phyloP scores from a whole-genome alignment of 2,113 vertebrate species.

The Macheiramphus alcinus region DNA sequence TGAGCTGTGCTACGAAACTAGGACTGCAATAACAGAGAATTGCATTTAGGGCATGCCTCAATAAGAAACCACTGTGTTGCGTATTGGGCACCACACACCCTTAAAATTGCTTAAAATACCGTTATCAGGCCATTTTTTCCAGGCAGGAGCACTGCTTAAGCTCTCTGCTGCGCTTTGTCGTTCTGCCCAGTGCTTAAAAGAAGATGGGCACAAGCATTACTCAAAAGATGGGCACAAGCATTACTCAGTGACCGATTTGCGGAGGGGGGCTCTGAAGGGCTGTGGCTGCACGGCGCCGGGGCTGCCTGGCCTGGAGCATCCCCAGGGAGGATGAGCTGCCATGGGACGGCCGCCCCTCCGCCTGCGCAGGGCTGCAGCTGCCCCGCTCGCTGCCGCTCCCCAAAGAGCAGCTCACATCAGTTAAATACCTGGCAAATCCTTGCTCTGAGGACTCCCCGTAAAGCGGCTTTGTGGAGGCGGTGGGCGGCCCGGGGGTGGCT shows the following conservation, averaged over 20 bases:
- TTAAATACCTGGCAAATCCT: slow-evolving; percentile 12
- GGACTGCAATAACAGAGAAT: slow-evolving; percentile 2
- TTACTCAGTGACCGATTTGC: background rate
- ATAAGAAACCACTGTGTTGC: background rate
- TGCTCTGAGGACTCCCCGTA: background rate
- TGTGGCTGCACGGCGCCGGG: too few species aligned
- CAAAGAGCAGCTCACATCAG: background rate
- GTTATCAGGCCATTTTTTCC: background rate
- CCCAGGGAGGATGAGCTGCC: background rate
- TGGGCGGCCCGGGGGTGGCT: background rate
- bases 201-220: rapidly evolving
- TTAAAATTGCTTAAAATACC: background rate
- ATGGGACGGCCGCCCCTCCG: rapidly evolving
- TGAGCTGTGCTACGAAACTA: background rate
- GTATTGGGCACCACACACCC: background rate
- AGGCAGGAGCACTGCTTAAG: background rate
- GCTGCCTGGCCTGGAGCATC: background rate
- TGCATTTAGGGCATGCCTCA: background rate
- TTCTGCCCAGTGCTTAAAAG: background rate
- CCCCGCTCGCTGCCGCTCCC: background rate
- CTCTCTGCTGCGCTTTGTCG: background rate
- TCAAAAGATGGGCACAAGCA: rapidly evolving
- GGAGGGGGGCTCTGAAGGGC: background rate
- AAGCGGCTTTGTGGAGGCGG: background rate
- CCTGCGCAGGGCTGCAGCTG: background rate